Percentiles rank a stretch among this genome's conserved stretches.
Conservation (phyloP, 2,888 invertebrate genomes). For the Acleris emargana region DNA sequence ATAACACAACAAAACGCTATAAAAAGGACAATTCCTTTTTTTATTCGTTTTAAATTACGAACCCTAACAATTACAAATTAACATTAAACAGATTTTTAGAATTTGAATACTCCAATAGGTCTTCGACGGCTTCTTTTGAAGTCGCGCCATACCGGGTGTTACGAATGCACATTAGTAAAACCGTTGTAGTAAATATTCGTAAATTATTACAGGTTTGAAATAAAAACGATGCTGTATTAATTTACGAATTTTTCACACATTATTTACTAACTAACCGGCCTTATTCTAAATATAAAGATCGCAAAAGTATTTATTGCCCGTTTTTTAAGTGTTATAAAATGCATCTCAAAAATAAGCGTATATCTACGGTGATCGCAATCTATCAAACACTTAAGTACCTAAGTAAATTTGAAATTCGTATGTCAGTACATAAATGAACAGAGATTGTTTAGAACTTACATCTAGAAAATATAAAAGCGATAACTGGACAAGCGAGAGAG, state of each 20-base stretch:
- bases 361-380: slow-evolving; percentile 63
- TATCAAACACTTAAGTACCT: slow-evolving; percentile 74
- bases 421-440: slow-evolving; percentile 64
- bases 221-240: too few relatives aligned
- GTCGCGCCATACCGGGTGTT: too few relatives aligned
- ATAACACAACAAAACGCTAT: slow-evolving; percentile 50
- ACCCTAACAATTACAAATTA: too few relatives aligned
- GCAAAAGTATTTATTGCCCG: slow-evolving; percentile 1
- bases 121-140: too few relatives aligned
- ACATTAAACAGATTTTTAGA: too few relatives aligned
- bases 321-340: slow-evolving; percentile 53
- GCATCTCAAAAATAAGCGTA: slow-evolving; percentile 77
- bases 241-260: too few relatives aligned
- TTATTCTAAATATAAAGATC: not conserved
- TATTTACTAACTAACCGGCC: too few relatives aligned
- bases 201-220: too few relatives aligned
- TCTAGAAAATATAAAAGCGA: slow-evolving; percentile 69
- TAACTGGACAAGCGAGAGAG: slow-evolving; percentile 71
- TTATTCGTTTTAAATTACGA: too few relatives aligned
- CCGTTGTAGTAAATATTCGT: too few relatives aligned
- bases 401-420: slow-evolving; percentile 72
- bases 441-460: slow-evolving; percentile 70
- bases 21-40: not conserved
- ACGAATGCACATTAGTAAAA: too few relatives aligned
- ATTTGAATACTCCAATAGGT: too few relatives aligned